phyloP scores from a whole-genome alignment of 2,888 invertebrate species.

The Synergus umbraculus region DNA sequence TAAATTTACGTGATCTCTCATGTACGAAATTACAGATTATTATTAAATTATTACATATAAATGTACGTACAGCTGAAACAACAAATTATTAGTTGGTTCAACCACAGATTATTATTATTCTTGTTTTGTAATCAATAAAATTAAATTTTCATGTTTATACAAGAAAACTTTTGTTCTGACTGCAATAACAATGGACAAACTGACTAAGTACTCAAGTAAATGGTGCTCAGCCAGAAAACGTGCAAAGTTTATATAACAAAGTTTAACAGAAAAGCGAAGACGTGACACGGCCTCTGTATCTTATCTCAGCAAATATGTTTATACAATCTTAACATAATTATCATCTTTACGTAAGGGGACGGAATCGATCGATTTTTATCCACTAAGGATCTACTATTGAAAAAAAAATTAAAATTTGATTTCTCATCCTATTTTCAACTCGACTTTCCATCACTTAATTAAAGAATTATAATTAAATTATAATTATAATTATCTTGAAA shows the following conservation, averaged over 20 bases:
- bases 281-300: constrained; percentile 69
- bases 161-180: not conserved
- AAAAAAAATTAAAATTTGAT: not conserved
- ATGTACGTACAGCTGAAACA: no score
- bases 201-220: constrained; percentile 49
- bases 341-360: constrained; percentile 66
- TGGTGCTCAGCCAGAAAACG: constrained; percentile 69
- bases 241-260: constrained; percentile 75
- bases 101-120: no score
- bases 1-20: no score
- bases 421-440: no score
- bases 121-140: not conserved
- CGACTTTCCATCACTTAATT: no score
- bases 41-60: no score
- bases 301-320: constrained; percentile 67
- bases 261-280: constrained; percentile 73
- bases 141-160: not conserved
- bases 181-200: not conserved
- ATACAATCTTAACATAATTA: constrained; percentile 58
- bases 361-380: constrained; percentile 53
- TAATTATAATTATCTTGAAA: no score
- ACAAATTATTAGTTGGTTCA: no score
- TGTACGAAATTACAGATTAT: no score
- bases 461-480: no score
- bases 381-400: constrained; percentile 11